Evolutionary conservation across 2,888 invertebrate species (phyloP).

Genomic region (Diplazon laetatorius): DNA sequence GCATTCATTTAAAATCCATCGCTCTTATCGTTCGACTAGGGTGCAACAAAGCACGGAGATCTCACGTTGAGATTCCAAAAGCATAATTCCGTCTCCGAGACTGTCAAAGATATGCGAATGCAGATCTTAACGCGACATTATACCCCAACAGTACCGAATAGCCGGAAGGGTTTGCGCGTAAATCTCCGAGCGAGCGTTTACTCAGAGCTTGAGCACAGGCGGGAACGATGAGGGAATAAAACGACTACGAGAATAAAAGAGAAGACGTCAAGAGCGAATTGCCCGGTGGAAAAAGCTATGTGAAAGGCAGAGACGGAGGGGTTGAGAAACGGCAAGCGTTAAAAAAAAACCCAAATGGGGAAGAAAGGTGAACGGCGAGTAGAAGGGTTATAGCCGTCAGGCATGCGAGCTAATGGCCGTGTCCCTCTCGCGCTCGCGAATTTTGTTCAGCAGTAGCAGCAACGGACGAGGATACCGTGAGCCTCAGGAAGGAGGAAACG

Average conservation of each 20-base stretch:
- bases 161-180: conserved; percentile 64
- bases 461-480: conserved; percentile 8
- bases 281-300: conserved; percentile 61
- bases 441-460: conserved; percentile 8
- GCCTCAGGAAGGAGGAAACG: conserved; percentile 10
- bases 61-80: conserved; percentile 44
- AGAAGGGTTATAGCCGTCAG: conserved; percentile 60
- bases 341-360: conserved; percentile 53
- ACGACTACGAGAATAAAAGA: conserved; percentile 24
- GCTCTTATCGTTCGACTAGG: background rate
- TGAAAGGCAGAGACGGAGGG: conserved; percentile 50
- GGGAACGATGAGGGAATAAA: conserved; percentile 26
- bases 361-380: conserved; percentile 59
- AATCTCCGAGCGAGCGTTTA: conserved; percentile 61
- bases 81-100: conserved; percentile 57
- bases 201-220: conserved; percentile 54
- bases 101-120: conserved; percentile 28
- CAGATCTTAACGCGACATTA: conserved; percentile 60
- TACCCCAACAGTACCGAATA: too few relatives aligned
- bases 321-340: conserved; percentile 51
- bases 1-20: background rate
- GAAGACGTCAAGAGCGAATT: conserved; percentile 43
- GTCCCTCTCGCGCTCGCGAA: conserved; percentile 28
- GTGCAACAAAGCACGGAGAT: conserved; percentile 29
- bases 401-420: conserved; percentile 51